These are phyloP conservation scores for mouse (Mus musculus) DNA, from an alignment of 2,113 vertebrate genomes.

Conservation along the genomic window DNA sequence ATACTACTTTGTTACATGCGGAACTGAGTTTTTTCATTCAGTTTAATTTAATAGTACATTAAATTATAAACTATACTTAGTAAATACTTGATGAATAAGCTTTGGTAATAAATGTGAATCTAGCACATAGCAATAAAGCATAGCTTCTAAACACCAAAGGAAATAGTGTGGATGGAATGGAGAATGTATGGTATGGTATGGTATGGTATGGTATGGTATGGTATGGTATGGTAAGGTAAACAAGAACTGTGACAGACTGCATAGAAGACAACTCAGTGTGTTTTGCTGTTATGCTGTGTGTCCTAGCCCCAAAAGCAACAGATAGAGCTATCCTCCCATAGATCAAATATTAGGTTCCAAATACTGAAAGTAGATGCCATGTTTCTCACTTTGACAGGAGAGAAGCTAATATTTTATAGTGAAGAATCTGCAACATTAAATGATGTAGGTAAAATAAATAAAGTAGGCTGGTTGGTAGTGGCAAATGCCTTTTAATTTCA, in stretches of 20 bases:
- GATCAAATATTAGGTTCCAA: neutral
- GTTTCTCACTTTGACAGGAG: neutral
- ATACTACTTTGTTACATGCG: neutral
- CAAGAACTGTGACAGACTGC: neutral
- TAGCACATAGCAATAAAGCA: neutral
- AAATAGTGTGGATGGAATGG: neutral
- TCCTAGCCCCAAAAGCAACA: neutral
- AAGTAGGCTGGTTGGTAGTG: neutral
- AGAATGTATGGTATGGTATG: neutral
- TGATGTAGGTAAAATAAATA: neutral
- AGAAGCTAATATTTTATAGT: neutral
- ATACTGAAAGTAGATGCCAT: neutral
- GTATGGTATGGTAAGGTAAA: neutral
- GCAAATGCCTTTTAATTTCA: neutral
- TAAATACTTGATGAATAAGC: neutral
- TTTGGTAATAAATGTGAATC: neutral
- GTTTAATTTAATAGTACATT: neutral
- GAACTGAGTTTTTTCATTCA: neutral
- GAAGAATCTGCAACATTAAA: neutral
- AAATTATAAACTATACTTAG: neutral
- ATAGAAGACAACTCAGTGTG: neutral
- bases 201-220: too few relatives aligned
- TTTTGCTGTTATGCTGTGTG: rapidly evolving
- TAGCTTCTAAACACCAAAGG: neutral
- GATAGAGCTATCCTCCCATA: neutral